Conservation (phyloP, 1,140 invertebrate genomes). For the Heliothis subflexa region DNA sequence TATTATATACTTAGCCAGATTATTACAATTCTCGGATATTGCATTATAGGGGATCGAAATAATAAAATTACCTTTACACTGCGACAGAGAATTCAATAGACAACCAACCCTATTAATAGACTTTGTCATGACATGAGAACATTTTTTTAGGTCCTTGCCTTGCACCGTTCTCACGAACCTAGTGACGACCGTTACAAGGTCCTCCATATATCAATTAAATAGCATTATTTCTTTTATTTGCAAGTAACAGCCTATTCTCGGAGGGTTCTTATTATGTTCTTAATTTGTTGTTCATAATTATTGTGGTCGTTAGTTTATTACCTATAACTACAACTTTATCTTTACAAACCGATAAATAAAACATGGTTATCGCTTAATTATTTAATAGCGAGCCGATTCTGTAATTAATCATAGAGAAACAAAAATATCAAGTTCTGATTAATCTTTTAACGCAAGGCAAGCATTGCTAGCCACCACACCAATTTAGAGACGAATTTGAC, state of each 20-base stretch:
- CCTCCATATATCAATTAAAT: slow-evolving; percentile 7
- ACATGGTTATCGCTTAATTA: too few relatives aligned
- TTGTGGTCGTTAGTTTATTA: too few relatives aligned
- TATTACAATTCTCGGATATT: background rate
- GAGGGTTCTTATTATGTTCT: background rate
- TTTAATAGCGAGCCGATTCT: too few relatives aligned
- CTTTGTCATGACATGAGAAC: slow-evolving; percentile 30
- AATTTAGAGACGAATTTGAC: too few relatives aligned
- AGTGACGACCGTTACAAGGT: slow-evolving; percentile 40
- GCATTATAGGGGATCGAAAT: slow-evolving; percentile 1
- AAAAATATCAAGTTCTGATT: too few relatives aligned
- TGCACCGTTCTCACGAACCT: slow-evolving; percentile 23
- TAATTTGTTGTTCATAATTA: background rate
- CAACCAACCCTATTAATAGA: slow-evolving; percentile 39
- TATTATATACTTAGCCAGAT: slow-evolving; percentile 9
- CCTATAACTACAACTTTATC: too few relatives aligned
- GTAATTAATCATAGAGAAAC: too few relatives aligned
- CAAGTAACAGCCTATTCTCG: background rate
- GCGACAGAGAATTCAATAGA: slow-evolving; percentile 20
- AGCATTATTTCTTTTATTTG: slow-evolving; percentile 6
- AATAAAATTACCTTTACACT: slow-evolving; percentile 14
- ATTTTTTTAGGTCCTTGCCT: slow-evolving; percentile 29
- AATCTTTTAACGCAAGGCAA: too few relatives aligned
- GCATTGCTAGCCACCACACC: too few relatives aligned
- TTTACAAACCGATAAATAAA: too few relatives aligned